Conservation (phyloP, 2,113 vertebrate species). For the Triplophysa rosa region DNA sequence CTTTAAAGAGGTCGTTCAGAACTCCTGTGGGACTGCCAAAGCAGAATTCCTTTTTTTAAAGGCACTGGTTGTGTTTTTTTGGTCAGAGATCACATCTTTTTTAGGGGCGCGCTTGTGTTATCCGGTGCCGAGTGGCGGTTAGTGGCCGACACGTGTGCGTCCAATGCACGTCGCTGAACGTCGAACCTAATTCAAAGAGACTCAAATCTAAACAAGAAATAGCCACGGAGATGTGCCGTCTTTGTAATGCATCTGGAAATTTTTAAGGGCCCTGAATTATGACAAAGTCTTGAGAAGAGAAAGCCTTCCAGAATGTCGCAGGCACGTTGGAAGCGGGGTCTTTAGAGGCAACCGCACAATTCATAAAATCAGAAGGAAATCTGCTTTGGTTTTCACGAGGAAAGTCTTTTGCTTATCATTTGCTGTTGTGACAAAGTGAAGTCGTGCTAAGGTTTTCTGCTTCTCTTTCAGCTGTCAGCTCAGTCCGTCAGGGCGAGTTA, state of each 20-base stretch:
- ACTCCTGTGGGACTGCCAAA: slow-evolving; percentile 47
- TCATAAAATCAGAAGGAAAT: slow-evolving; percentile 29
- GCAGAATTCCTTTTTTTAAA: slow-evolving; percentile 54
- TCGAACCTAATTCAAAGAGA: slow-evolving; percentile 53
- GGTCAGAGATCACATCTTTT: slow-evolving; percentile 2
- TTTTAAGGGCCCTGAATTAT: slow-evolving; percentile 51
- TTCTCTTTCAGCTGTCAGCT: slow-evolving; percentile 13
- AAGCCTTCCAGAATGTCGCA: slow-evolving; percentile 38
- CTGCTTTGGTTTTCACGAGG: slow-evolving; percentile 8
- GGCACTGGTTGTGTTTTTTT: slow-evolving; percentile 38
- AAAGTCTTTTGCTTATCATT: neutral
- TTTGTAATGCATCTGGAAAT: slow-evolving; percentile 60
- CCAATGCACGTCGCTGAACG: slow-evolving; percentile 35
- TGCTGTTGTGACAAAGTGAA: slow-evolving; percentile 28
- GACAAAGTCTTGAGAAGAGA: slow-evolving; percentile 49
- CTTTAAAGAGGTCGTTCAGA: slow-evolving; percentile 60
- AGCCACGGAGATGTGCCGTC: slow-evolving; percentile 48
- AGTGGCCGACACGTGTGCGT: slow-evolving; percentile 42
- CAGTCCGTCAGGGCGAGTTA: neutral
- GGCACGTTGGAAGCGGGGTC: slow-evolving; percentile 23
- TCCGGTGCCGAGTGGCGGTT: slow-evolving; percentile 43
- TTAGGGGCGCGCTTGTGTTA: slow-evolving; percentile 25
- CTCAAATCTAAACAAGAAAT: slow-evolving; percentile 57
- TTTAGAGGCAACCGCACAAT: neutral
- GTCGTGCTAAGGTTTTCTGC: neutral